Evolutionary conservation across 2,888 invertebrate genomes (phyloP), one percentile per base, ranked within the genome.

Genomic region (Drosophila pseudotakahashii): DNA sequence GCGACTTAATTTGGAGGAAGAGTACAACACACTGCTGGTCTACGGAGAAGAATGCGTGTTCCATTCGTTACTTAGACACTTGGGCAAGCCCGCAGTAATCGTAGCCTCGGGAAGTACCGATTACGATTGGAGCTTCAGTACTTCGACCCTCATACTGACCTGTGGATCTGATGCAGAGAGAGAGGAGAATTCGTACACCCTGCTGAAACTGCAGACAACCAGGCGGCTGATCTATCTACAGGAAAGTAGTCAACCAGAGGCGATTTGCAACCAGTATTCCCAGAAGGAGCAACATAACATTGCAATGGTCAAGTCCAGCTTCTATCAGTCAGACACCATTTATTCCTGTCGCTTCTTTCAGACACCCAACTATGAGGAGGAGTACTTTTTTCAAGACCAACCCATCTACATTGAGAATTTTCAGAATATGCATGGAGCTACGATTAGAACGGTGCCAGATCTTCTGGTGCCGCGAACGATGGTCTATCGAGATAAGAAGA

Each of bases 11-110:
- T 34, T 36, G 19, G 78, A 78, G 44, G 48, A 51, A 26, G n/a
- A 48, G 6, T 83, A 58, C 13, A 74, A 74, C 2, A 74, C 68
- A 0, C 0, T 86, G 0, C 11, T 76, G 1, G 7, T 83, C 0
- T 78, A 82, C 39, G 86, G 86, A 1, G 7, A 47, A 0, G 23
- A 42, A 2, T 85, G 86, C 19, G n/a, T 77, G 19, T 85, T 76
- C 39, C 63, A 75, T 9, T 32, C 11, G 0, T 2, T 85, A 19
- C 30, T 81, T 7, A 48, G 9, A 1, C 44, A 45, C 6, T 30
- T 75, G 11, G 2, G 34, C 11, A 4, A 47, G 34, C 75, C 86
- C 26, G 16, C 57, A 7, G 64, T 84, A 3, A 26, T 79, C 16
- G 26, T 75, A 0, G 0, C 47, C 1, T 7, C 30, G 0, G 72